These are phyloP conservation scores for Eulemur coronatus DNA, from an alignment of 2,797 vertebrate genomes.

Conservation along the genomic window DNA sequence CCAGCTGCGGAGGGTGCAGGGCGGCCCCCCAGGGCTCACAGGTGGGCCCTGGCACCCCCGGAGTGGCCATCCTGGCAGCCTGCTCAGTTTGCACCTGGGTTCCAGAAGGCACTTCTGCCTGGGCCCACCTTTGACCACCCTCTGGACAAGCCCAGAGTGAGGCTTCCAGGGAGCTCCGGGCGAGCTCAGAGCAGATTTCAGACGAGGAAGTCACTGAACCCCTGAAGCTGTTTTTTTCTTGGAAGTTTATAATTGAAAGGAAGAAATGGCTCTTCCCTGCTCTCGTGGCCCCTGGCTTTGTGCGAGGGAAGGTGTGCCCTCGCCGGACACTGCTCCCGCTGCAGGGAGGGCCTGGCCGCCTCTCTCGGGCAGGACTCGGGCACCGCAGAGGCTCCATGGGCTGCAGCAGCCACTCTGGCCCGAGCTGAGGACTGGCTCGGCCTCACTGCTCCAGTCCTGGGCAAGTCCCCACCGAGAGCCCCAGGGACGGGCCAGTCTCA, in stretches of 20 bases:
- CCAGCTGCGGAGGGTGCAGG: neutral
- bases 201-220: neutral
- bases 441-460: neutral
- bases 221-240: neutral
- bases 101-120: neutral
- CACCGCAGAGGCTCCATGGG: neutral
- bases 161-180: no score
- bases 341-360: neutral
- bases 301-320: neutral
- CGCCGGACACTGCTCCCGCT: no score
- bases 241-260: neutral
- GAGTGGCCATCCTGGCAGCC: neutral
- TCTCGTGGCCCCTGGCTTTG: neutral
- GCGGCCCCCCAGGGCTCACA: neutral
- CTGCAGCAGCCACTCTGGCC: neutral
- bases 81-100: no score
- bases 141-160: neutral
- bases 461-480: neutral
- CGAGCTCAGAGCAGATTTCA: neutral
- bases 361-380: neutral
- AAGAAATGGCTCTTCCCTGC: neutral
- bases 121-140: neutral
- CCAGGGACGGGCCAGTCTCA: neutral
- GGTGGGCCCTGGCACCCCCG: neutral
- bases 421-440: rapidly evolving